phyloP scores from a whole-genome alignment of 2,888 invertebrate species.

The Andrena flavipes region DNA sequence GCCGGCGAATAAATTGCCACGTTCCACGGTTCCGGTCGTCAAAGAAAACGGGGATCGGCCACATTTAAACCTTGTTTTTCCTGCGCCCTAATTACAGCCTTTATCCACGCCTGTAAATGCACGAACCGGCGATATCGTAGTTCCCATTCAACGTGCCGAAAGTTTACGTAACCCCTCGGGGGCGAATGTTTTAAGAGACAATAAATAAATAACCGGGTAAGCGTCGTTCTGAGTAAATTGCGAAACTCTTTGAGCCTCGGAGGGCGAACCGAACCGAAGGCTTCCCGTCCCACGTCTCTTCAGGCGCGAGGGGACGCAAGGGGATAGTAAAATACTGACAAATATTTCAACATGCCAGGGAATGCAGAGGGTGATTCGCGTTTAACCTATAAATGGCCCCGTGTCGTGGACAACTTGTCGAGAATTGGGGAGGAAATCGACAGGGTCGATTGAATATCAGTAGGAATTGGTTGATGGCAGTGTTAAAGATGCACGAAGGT shows the following conservation, averaged over 20 bases:
- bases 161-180: background rate
- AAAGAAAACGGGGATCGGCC: background rate
- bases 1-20: slow-evolving; percentile 10
- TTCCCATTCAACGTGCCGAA: background rate
- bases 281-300: background rate
- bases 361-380: background rate
- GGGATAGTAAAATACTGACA: background rate
- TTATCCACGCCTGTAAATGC: background rate
- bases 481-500: too few species aligned
- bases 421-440: background rate
- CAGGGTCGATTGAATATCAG: too few species aligned
- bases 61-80: slow-evolving; percentile 3
- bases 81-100: slow-evolving; percentile 1
- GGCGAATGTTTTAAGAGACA: background rate
- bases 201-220: background rate
- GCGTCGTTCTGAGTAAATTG: background rate
- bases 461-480: too few species aligned
- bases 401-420: background rate
- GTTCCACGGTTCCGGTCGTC: background rate
- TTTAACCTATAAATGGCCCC: background rate
- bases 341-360: background rate
- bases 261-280: background rate
- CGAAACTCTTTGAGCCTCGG: background rate
- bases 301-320: background rate
- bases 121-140: background rate